Base-by-base conservation (phyloP, 2,797 vertebrate species). In the Sylvia borin region DNA sequence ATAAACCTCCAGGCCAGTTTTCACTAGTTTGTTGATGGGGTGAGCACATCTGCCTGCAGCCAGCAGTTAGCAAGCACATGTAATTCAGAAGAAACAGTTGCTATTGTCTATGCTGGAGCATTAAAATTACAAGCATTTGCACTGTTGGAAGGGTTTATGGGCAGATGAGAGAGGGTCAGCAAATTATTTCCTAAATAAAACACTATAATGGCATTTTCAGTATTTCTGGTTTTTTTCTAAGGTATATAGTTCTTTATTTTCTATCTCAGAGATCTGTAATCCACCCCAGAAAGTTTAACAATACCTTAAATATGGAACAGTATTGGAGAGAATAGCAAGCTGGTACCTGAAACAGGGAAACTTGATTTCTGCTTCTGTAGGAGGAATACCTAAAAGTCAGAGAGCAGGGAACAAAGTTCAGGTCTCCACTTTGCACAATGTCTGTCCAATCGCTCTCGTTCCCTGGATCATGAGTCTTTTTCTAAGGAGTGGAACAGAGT, bases 61-160 rank as follows among this genome's bases (percentile, higher is more conserved):
- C 82, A 95, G 73, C 61, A 93, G 78, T 93, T 74, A 96, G 17
- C 92, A 98, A 98, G 96, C 95, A 97, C 97, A 97, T 90, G 85
- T 62, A 91, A 93, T 88, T 90, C 85, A 97, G 95, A 94, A 95
- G 96, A 97, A 98, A 97, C 95, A 98, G 97, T 98, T 98, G 97
- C 97, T 97, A 64, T 88, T 97, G 80, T 51, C 66, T 94, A 21
- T 91, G 68, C 45, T 95, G 85, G 70, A 96, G 79, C 27, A 92
- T 67, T 94, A 88, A 98, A 98, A 98, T 98, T 96, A 97, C 96
- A 98, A 98, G 93, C 93, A 97, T 91, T 97, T 92, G 79, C 22
- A 74, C 67, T 85, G 32, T 74, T 85, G 77, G 81, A 71, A 76
- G 97, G 95, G 97, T 98, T 99, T 98, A 98, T 93, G 93, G 95